phyloP scores from a whole-genome alignment of 2,797 vertebrate species.

The Arrhamphus sclerolepis region DNA sequence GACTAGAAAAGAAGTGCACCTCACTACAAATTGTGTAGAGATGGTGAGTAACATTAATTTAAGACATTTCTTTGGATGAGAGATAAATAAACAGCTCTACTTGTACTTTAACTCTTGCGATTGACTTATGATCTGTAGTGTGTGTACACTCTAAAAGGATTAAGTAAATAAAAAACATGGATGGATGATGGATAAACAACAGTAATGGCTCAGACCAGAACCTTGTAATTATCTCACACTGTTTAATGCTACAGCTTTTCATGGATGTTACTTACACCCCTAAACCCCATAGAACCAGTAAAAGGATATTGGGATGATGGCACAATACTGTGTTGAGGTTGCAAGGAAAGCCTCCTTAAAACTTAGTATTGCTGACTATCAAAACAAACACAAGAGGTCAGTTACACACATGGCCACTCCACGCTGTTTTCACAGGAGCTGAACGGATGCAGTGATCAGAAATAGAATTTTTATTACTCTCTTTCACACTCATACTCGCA shows the following conservation, averaged over 20 bases:
- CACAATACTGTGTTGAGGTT: background rate
- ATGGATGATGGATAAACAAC: background rate
- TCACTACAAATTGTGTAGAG: no score
- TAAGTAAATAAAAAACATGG: no score
- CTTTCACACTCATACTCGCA: slow-evolving; percentile 48
- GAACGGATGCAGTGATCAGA: slow-evolving; percentile 41
- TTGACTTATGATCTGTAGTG: no score
- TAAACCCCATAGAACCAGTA: background rate
- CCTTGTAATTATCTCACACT: background rate
- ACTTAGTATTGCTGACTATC: slow-evolving; percentile 29
- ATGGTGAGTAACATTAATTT: no score
- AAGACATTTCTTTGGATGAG: no score
- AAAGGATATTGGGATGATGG: slow-evolving; percentile 1
- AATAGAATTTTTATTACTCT: slow-evolving; percentile 22
- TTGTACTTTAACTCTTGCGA: no score
- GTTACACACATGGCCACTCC: slow-evolving; percentile 7
- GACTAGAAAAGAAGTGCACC: no score
- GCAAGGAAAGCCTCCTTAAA: slow-evolving; percentile 12
- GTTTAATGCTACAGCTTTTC: background rate
- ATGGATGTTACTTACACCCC: background rate
- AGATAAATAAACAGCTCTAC: no score
- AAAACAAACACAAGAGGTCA: slow-evolving; percentile 46
- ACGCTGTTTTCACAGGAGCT: slow-evolving; percentile 18
- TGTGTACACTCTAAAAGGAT: no score
- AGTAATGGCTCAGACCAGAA: background rate